A percentile compares a stretch with the other conserved stretches of the same genome.
Conservation (phyloP, 2,797 vertebrate genomes). For the Peromyscus nudipes region DNA sequence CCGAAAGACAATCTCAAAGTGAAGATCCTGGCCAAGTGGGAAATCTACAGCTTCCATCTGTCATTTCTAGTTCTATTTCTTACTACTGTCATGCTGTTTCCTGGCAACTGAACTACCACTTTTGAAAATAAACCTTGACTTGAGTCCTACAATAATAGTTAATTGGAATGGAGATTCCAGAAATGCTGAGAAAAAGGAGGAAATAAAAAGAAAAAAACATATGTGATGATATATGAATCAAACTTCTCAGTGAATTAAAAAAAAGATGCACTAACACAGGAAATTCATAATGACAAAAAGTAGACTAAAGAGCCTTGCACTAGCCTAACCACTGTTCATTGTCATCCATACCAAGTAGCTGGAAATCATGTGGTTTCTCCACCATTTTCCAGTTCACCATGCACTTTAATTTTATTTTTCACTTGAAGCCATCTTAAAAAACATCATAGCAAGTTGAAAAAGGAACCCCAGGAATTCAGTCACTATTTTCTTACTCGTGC, state of each 20-base stretch:
- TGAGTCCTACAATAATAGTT: background rate
- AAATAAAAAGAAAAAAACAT: background rate
- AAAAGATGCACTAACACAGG: background rate
- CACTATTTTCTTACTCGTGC: background rate
- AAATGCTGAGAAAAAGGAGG: background rate
- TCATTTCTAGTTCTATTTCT: background rate
- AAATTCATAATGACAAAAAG: background rate
- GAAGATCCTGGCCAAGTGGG: background rate
- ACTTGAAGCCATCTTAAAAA: background rate
- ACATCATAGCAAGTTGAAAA: background rate
- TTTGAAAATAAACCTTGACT: conserved; percentile 45
- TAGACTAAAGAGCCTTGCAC: background rate
- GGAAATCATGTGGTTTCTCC: background rate
- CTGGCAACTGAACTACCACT: conserved; percentile 8
- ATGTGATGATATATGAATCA: background rate
- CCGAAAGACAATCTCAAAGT: conserved; percentile 5
- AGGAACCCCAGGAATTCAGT: background rate
- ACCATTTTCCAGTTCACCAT: background rate
- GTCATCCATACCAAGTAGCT: background rate
- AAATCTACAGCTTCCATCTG: conserved; percentile 20
- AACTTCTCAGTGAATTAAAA: background rate
- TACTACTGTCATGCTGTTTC: background rate
- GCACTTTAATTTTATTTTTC: conserved; percentile 29
- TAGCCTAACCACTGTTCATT: background rate
- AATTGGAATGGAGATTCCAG: conserved; percentile 46